A percentile compares a stretch with the other conserved stretches of the same genome.
Conservation (phyloP, 1,140 invertebrate species). For the Pemphigus obesinymphae region DNA sequence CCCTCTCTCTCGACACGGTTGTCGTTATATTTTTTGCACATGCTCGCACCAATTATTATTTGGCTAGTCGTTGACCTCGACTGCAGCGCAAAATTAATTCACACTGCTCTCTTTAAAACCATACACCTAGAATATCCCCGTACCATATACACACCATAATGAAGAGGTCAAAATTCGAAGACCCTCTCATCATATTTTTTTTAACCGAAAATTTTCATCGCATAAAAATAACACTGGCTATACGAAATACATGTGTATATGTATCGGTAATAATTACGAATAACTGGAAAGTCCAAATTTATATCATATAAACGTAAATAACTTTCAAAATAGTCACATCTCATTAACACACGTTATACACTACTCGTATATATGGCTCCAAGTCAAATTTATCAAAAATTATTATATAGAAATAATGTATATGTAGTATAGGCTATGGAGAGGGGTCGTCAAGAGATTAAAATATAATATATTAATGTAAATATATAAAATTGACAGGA, state of each 20-base stretch:
- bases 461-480: too few species aligned
- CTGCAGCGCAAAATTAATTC: slow-evolving; percentile 30
- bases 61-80: slow-evolving; percentile 36
- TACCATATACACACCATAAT: background rate
- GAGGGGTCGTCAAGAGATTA: too few species aligned
- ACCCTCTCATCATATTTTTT: background rate
- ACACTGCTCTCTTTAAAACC: background rate
- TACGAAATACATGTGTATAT: background rate
- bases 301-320: too few species aligned
- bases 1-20: background rate
- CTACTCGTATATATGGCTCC: too few species aligned
- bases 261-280: too few species aligned
- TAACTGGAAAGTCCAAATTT: too few species aligned
- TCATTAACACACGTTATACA: too few species aligned
- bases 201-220: background rate
- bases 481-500: background rate
- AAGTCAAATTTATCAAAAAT: too few species aligned
- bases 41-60: slow-evolving; percentile 4
- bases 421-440: too few species aligned
- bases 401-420: too few species aligned
- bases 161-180: slow-evolving; percentile 14
- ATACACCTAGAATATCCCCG: slow-evolving; percentile 1
- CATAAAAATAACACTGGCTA: background rate
- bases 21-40: background rate
- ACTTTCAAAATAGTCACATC: too few species aligned